Conservation (phyloP, 2,113 vertebrate species). For the Eleginops maclovinus region DNA sequence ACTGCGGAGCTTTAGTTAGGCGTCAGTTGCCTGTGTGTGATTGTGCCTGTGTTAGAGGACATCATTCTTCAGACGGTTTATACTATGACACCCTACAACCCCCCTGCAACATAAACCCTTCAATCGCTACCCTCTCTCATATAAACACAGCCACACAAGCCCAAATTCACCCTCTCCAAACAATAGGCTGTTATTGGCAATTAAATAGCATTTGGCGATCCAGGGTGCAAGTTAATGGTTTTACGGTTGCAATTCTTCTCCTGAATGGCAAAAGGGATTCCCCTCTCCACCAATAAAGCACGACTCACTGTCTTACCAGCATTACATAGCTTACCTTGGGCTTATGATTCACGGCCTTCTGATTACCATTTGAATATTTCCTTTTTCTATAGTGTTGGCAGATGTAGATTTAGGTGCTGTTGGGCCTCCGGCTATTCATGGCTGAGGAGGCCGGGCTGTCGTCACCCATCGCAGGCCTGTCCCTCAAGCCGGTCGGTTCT, state of each 20-base stretch:
- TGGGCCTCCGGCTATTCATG: conserved; percentile 66
- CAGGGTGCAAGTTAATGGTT: conserved; percentile 87
- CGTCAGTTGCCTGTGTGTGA: conserved; percentile 76
- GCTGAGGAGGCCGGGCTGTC: conserved; percentile 66
- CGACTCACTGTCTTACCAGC: conserved; percentile 86
- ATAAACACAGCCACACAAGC: conserved; percentile 69
- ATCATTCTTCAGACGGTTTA: conserved; percentile 84
- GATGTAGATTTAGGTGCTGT: conserved; percentile 66
- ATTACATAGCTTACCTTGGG: conserved; percentile 88
- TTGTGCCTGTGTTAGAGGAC: conserved; percentile 81
- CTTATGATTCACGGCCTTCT: conserved; percentile 86
- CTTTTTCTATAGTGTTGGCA: conserved; percentile 72
- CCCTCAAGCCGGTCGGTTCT: conserved; percentile 52
- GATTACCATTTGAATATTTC: conserved; percentile 87
- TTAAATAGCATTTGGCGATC: conserved; percentile 87
- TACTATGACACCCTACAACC: conserved; percentile 80
- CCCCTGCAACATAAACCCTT: conserved; percentile 75
- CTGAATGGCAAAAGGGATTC: conserved; percentile 87
- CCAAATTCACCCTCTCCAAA: conserved; percentile 82
- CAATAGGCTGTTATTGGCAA: conserved; percentile 86
- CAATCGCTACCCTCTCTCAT: conserved; percentile 67
- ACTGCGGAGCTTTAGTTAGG: conserved; percentile 93
- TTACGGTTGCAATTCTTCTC: conserved; percentile 86
- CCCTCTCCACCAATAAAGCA: conserved; percentile 85
- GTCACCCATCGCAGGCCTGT: conserved; percentile 68